Evolutionary conservation across 1,140 invertebrate species (phyloP), one percentile per base, ranked within the genome.

Genomic region (Homalodisca vitripennis): DNA sequence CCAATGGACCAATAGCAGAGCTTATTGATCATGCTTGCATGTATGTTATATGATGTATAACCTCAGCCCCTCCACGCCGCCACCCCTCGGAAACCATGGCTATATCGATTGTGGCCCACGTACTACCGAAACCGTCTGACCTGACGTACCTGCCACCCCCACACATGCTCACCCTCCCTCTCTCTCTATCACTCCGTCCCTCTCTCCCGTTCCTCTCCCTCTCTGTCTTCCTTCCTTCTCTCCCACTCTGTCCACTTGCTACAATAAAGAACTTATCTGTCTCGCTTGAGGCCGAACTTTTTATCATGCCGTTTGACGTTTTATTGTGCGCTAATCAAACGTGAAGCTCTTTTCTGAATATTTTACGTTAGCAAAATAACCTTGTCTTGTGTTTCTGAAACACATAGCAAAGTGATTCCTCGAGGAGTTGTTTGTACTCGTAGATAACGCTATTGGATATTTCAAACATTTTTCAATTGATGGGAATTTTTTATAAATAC

Each of bases 11-110:
- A 73, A 73, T 73, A 66, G 72, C 31, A 73, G 67, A 68, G 70
- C 72, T 73, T 73, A 73, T 73, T 70, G 72, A 73, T 73, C 67
- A 73, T 53, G 41, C 63, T 31, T n/a, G 47, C 69, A 73, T 71
- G 70, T 71, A 70, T 71, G 70, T 69, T 73, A 73, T 73, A 73
- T 73, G 72, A 71, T 73, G 72, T 71, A 73, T 71, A 71, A 70
- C 70, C 66, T 63, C 46, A 57, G 10, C 51, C 66, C 70, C 55
- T 53, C 62, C 72, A 60, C n/a, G n/a, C 67, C 72, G 34, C 68
- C 69, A 68, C 31, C 53, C 29, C 20, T 14, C 62, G 66, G 71
- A 67, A 70, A 72, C 71, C 71, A 70, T 70, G 71, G 71, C 69
- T 72, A 67, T 72, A 72, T 72, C 69, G 71, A 72, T 72, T 72